Evolutionary conservation across 2,797 vertebrate genomes (phyloP).

Genomic region (Amniataba percoides): DNA sequence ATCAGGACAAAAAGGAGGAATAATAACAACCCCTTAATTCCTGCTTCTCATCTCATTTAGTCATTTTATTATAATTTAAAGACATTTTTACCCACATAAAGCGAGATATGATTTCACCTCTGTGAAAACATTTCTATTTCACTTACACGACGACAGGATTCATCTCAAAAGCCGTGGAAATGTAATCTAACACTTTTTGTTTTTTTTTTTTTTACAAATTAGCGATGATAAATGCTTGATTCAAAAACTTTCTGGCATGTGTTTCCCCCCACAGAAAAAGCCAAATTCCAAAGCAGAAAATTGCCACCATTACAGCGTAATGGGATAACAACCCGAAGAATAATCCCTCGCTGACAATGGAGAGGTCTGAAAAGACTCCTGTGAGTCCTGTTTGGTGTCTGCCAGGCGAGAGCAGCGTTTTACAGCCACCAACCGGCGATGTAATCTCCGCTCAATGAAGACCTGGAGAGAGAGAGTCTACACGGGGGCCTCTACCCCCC

Average conservation of each 20-base stretch:
- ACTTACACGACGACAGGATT: slow-evolving; percentile 7
- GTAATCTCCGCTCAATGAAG: slow-evolving; percentile 79
- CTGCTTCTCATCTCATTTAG: not conserved
- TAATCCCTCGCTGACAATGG: slow-evolving; percentile 84
- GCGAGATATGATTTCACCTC: not conserved
- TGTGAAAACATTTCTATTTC: slow-evolving; percentile 28
- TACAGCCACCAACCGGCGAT: slow-evolving; percentile 76
- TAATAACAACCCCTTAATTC: slow-evolving; percentile 25
- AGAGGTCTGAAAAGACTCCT: slow-evolving; percentile 81
- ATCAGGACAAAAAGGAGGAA: not conserved
- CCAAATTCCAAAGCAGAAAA: slow-evolving; percentile 84
- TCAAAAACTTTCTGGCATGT: slow-evolving; percentile 64
- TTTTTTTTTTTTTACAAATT: slow-evolving; percentile 65
- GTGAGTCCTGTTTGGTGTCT: slow-evolving; percentile 75
- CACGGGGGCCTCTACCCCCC: slow-evolving; percentile 41
- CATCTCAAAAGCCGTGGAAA: slow-evolving; percentile 38
- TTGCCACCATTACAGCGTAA: slow-evolving; percentile 83
- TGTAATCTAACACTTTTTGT: slow-evolving; percentile 48
- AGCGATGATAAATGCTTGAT: slow-evolving; percentile 65
- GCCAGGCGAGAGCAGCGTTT: slow-evolving; percentile 63
- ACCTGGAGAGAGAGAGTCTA: slow-evolving; percentile 55
- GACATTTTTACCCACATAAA: not conserved
- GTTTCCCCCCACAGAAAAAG: slow-evolving; percentile 55
- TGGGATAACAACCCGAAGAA: slow-evolving; percentile 85
- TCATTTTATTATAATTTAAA: slow-evolving; percentile 3